phyloP scores from a whole-genome alignment of 35 echinoderm and acorn worm species.

The Stichopus chloronotus region DNA sequence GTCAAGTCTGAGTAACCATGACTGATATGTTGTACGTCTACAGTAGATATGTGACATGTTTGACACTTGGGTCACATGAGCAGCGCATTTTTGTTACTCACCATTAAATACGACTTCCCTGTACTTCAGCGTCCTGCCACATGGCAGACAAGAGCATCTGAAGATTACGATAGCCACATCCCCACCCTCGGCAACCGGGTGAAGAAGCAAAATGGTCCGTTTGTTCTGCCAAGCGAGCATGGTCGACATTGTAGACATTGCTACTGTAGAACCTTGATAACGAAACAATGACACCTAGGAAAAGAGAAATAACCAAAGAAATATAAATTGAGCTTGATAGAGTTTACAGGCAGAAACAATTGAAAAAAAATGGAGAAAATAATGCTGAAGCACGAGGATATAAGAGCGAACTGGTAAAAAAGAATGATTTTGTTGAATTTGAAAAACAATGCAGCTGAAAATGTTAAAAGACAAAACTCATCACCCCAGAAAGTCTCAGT shows the following conservation, averaged over 20 bases:
- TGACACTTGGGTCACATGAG: too few relatives aligned
- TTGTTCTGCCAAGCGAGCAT: conserved; percentile 61
- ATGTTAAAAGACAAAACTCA: too few relatives aligned
- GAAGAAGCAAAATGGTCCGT: conserved; percentile 80
- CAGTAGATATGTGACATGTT: too few relatives aligned
- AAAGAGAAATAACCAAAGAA: not conserved
- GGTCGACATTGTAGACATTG: conserved; percentile 37
- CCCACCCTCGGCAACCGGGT: conserved; percentile 84
- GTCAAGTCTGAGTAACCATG: too few relatives aligned
- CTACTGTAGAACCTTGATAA: conserved; percentile 69
- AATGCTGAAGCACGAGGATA: not conserved
- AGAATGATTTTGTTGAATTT: too few relatives aligned
- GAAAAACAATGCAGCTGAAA: too few relatives aligned
- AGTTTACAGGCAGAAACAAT: too few relatives aligned
- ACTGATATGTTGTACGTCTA: too few relatives aligned
- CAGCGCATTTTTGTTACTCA: conserved; percentile 20
- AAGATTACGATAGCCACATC: conserved; percentile 95
- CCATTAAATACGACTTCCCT: conserved; percentile 89
- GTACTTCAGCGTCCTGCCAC: conserved; percentile 68
- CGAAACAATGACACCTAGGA: conserved; percentile 68
- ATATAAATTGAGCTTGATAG: not conserved
- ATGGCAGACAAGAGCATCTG: conserved; percentile 89
- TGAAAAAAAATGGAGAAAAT: not conserved
- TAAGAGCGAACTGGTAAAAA: too few relatives aligned
- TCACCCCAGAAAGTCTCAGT: too few relatives aligned